These are phyloP conservation scores for Pentamera pediparva DNA, from an alignment of 53 echinoderm and acorn worm genomes.

Conservation along the genomic window DNA sequence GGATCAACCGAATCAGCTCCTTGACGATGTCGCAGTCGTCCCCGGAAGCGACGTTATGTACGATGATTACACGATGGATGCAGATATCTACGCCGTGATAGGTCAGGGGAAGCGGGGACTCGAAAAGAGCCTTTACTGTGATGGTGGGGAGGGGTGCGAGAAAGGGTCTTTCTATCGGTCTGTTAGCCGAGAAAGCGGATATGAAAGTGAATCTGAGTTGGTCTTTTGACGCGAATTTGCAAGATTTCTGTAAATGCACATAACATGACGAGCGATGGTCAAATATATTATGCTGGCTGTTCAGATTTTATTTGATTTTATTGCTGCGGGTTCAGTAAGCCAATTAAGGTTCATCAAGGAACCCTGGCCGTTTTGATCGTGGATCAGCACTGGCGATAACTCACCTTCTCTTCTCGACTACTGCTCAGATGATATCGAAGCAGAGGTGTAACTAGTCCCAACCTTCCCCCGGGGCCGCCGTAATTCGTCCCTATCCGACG, in stretches of 20 bases:
- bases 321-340: too few species aligned
- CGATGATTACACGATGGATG: not conserved
- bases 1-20: not conserved
- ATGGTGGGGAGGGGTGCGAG: not conserved
- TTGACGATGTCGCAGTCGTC: constrained; percentile 23
- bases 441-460: too few species aligned
- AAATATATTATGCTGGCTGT: not conserved
- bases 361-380: too few species aligned
- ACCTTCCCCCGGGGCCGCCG: too few species aligned
- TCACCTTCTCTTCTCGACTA: too few species aligned
- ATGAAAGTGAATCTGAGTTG: constrained; percentile 52
- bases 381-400: too few species aligned
- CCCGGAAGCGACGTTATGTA: not conserved
- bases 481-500: too few species aligned
- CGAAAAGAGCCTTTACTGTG: not conserved
- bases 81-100: not conserved
- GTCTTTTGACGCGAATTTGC: not conserved
- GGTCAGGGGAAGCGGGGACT: not conserved
- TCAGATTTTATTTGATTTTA: too few species aligned
- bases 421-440: too few species aligned
- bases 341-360: too few species aligned
- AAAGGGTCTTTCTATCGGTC: constrained; percentile 30
- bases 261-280: not conserved
- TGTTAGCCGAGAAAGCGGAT: constrained; percentile 57
- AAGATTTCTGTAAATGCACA: too few species aligned